phyloP scores from a whole-genome alignment of 2,797 vertebrate genomes.

The Remorina albescens region DNA sequence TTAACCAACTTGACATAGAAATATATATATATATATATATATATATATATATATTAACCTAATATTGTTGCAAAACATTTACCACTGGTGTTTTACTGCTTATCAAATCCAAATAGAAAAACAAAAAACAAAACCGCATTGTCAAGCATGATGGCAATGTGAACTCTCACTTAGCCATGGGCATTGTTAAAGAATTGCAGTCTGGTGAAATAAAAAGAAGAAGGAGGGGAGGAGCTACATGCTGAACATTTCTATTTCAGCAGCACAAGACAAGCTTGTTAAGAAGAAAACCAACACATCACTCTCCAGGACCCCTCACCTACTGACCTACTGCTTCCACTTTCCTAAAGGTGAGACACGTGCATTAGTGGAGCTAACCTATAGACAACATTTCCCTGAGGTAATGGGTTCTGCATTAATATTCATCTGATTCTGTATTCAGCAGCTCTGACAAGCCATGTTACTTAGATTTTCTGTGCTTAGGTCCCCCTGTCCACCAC shows the following conservation, averaged over 20 bases:
- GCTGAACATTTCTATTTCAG: conserved; percentile 68
- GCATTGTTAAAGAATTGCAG: conserved; percentile 42
- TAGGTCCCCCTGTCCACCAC: conserved; percentile 45
- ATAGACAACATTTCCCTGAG: conserved; percentile 84
- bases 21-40: background rate
- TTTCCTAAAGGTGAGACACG: conserved; percentile 80
- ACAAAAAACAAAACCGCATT: conserved; percentile 2
- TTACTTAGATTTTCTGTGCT: conserved; percentile 62
- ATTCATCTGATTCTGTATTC: conserved; percentile 83
- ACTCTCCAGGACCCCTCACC: conserved; percentile 53
- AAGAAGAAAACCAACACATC: conserved; percentile 73
- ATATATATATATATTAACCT: too few relatives aligned
- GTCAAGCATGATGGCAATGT: conserved; percentile 19
- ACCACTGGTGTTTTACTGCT: background rate
- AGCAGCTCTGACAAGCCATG: conserved; percentile 61
- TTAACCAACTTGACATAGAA: background rate
- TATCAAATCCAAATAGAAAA: conserved; percentile 17
- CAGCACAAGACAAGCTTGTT: conserved; percentile 72
- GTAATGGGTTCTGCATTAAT: conserved; percentile 84
- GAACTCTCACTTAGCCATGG: conserved; percentile 32
- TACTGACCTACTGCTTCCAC: conserved; percentile 61
- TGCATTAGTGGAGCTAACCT: conserved; percentile 78
- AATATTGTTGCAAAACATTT: conserved; percentile 18
- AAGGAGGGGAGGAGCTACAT: conserved; percentile 35
- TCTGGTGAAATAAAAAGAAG: conserved; percentile 44